Conservation (phyloP, 2,888 invertebrate species). For the Aricia artaxerxes region DNA sequence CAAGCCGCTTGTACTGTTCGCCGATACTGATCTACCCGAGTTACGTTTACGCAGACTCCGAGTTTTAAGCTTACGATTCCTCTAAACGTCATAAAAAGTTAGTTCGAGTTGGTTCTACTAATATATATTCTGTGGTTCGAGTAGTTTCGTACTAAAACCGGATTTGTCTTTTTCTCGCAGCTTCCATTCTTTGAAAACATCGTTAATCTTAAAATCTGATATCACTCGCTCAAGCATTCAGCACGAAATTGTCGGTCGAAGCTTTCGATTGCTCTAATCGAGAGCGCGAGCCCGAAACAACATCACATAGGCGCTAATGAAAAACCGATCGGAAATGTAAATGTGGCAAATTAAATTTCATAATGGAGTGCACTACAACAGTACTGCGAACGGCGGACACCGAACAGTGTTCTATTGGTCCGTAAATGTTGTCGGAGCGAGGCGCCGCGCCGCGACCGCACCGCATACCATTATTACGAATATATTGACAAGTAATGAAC, state of each 20-base stretch:
- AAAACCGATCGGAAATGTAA: constrained; percentile 37
- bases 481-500: constrained; percentile 63
- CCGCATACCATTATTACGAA: constrained; percentile 60
- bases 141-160: not conserved
- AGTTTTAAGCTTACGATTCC: not conserved
- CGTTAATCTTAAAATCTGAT: not conserved
- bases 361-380: constrained; percentile 26
- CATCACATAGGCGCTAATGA: constrained; percentile 33
- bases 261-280: not conserved
- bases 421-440: constrained; percentile 40
- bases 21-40: not conserved
- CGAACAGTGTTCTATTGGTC: constrained; percentile 30
- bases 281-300: not conserved
- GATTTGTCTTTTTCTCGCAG: not conserved
- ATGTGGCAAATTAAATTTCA: constrained; percentile 34
- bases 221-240: not conserved
- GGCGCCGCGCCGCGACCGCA: constrained; percentile 43
- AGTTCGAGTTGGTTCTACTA: no score
- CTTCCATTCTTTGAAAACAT: not conserved
- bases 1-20: no score
- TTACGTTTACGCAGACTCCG: not conserved
- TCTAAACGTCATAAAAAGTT: not conserved
- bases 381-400: not conserved
- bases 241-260: not conserved
- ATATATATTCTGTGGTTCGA: no score